phyloP scores from a whole-genome alignment of 2,797 vertebrate species.

The Enteromius fasciolatus region DNA sequence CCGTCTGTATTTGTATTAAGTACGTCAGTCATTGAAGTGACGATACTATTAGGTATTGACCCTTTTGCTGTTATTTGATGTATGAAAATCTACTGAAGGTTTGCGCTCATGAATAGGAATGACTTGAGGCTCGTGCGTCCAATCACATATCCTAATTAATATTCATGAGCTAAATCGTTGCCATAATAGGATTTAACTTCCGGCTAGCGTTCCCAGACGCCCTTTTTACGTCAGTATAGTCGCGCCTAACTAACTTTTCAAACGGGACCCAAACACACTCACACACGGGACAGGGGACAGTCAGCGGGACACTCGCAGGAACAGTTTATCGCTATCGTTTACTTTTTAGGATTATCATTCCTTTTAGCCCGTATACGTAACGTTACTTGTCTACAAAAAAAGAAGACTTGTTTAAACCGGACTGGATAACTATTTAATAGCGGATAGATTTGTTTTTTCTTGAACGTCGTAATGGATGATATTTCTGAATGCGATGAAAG shows the following conservation, averaged over 20 bases:
- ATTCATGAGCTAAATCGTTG: not conserved
- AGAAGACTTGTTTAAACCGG: not conserved
- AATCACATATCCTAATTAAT: not conserved
- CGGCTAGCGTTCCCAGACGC: not conserved
- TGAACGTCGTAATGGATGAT: not conserved
- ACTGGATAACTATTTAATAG: not conserved
- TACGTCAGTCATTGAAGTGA: not conserved
- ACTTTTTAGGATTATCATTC: not conserved
- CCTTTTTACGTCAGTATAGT: slow-evolving; percentile 46
- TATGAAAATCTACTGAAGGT: not conserved
- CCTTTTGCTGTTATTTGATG: not conserved
- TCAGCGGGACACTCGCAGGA: not conserved
- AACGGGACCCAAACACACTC: slow-evolving; percentile 37
- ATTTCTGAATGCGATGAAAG: not conserved
- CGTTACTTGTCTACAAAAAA: not conserved
- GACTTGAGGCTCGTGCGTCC: not conserved
- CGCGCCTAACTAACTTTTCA: slow-evolving; percentile 55
- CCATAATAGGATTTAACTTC: not conserved
- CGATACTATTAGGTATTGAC: no score
- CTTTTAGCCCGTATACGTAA: no score
- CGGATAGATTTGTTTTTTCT: not conserved
- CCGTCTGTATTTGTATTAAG: not conserved
- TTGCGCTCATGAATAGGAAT: not conserved
- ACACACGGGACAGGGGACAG: not conserved
- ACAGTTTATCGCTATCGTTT: not conserved